Percentiles rank a stretch among this genome's conserved stretches.
phyloP scores from a whole-genome alignment of 2,888 invertebrate species.

The Euplagia quadripunctaria region DNA sequence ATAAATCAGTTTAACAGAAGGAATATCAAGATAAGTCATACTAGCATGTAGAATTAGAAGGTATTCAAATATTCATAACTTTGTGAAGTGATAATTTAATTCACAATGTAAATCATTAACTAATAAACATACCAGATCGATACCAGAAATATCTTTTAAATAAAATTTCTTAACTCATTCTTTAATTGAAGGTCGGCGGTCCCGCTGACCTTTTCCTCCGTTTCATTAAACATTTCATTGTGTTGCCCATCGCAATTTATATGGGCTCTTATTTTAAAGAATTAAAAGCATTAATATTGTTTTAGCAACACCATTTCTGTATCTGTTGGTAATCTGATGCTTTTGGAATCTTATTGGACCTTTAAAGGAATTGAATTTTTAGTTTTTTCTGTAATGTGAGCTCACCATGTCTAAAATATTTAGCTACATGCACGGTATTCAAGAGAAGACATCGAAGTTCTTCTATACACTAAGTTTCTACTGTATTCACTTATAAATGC shows the following conservation, averaged over 20 bases:
- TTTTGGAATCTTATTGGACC: slow-evolving; percentile 47
- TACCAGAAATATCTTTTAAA: slow-evolving; percentile 38
- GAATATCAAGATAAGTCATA: not conserved
- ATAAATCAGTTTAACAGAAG: not conserved
- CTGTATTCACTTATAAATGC: too few species aligned
- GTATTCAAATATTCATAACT: not conserved
- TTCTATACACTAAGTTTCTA: not conserved
- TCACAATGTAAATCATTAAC: not conserved
- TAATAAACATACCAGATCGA: slow-evolving; percentile 29
- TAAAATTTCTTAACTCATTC: slow-evolving; percentile 46
- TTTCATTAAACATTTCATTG: slow-evolving; percentile 74
- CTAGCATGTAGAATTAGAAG: not conserved
- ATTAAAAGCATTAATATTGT: slow-evolving; percentile 63
- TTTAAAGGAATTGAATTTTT: slow-evolving; percentile 36
- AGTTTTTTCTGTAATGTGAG: slow-evolving; percentile 3
- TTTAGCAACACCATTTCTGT: slow-evolving; percentile 53
- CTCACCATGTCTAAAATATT: not conserved
- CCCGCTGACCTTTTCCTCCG: slow-evolving; percentile 54
- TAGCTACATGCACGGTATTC: not conserved
- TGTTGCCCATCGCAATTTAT: slow-evolving; percentile 62
- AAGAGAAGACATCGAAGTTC: not conserved
- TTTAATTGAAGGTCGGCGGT: slow-evolving; percentile 58
- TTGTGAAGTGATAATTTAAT: not conserved
- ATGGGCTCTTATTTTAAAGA: slow-evolving; percentile 54
- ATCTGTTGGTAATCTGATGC: slow-evolving; percentile 56